Evolutionary conservation across 2,797 vertebrate species (phyloP).

Genomic region (Alauda arvensis): DNA sequence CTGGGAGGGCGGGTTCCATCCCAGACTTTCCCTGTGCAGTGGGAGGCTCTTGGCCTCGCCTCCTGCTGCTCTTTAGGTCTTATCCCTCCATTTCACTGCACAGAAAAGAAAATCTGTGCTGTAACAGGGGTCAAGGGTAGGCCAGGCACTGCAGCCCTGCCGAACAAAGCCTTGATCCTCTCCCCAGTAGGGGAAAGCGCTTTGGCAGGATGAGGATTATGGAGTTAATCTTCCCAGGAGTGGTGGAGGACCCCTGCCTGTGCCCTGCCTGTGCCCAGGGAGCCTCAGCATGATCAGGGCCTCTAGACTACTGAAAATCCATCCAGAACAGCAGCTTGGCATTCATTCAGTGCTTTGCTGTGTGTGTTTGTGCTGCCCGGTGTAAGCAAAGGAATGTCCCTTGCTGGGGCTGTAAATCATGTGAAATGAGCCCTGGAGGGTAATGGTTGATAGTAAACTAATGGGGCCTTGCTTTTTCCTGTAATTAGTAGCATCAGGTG

Average conservation of each 20-base stretch:
- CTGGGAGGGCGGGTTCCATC: neutral
- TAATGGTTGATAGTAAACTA: neutral
- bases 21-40: neutral
- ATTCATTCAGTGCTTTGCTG: neutral
- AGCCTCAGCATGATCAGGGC: neutral
- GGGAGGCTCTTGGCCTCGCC: neutral
- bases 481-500: neutral
- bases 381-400: neutral
- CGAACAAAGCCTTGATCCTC: neutral
- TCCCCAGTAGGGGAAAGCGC: neutral
- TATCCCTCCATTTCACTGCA: neutral
- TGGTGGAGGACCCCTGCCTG: neutral
- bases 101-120: neutral
- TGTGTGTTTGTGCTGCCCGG: neutral
- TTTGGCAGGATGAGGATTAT: neutral
- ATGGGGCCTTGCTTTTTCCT: neutral
- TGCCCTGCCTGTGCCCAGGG: neutral
- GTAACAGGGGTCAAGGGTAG: neutral
- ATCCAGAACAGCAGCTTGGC: neutral
- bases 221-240: neutral
- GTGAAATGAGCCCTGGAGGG: neutral
- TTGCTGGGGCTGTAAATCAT: neutral
- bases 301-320: neutral
- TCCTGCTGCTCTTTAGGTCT: neutral
- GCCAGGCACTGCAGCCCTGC: neutral